phyloP scores from a whole-genome alignment of 2,113 vertebrate genomes.

The Acinonyx jubatus region DNA sequence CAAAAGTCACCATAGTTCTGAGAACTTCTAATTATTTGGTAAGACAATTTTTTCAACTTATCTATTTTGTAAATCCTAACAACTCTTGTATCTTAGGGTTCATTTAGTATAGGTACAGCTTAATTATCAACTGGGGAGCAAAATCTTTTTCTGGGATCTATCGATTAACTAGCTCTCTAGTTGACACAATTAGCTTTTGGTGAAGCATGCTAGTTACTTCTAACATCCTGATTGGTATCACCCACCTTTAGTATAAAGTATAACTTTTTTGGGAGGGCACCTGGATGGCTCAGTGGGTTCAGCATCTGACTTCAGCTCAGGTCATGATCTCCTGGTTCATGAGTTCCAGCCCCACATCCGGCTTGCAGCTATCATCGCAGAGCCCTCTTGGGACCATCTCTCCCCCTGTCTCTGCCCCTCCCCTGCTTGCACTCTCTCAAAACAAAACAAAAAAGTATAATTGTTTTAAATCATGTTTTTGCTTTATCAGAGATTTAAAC shows the following conservation, averaged over 20 bases:
- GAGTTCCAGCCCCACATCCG: too few relatives aligned
- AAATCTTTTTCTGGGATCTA: constrained; percentile 15
- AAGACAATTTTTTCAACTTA: not conserved
- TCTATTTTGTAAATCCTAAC: not conserved
- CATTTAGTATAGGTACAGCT: not conserved
- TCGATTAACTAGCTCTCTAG: not conserved
- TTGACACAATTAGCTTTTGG: constrained; percentile 37
- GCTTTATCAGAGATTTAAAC: not conserved
- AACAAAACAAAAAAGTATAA: too few relatives aligned
- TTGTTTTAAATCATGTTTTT: not conserved
- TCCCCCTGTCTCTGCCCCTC: too few relatives aligned
- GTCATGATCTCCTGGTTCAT: too few relatives aligned
- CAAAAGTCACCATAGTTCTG: constrained; percentile 6
- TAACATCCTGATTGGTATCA: not conserved
- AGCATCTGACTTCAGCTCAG: too few relatives aligned
- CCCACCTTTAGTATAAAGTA: not conserved
- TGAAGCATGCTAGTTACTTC: constrained; percentile 20
- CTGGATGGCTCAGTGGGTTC: too few relatives aligned
- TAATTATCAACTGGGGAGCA: constrained; percentile 24
- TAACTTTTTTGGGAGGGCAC: not conserved
- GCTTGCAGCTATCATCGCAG: too few relatives aligned
- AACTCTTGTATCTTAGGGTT: not conserved
- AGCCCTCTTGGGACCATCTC: too few relatives aligned
- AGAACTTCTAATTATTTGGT: constrained; percentile 18
- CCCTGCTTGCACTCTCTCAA: too few relatives aligned